Percentiles rank a stretch among this genome's conserved stretches.
phyloP scores from a whole-genome alignment of 2,113 vertebrate species.

The Chionis minor region DNA sequence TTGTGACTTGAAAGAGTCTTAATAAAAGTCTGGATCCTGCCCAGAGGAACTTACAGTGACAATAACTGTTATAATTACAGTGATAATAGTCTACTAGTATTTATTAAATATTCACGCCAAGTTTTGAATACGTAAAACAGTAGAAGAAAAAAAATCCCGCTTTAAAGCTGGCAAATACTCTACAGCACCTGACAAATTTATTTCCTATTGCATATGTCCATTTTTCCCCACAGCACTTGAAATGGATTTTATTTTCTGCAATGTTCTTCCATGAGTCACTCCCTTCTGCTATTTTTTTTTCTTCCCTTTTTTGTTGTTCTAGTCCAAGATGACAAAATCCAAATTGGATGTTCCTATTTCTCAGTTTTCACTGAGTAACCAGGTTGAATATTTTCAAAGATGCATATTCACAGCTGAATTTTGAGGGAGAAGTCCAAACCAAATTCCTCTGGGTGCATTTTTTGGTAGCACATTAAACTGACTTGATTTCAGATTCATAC shows the following conservation, averaged over 20 bases:
- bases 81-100: background rate
- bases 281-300: background rate
- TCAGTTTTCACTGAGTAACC: background rate
- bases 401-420: background rate
- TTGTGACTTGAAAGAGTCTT: background rate
- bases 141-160: background rate
- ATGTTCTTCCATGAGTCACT: background rate
- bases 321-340: background rate
- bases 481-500: background rate
- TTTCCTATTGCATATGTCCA: background rate
- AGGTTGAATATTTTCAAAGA: background rate
- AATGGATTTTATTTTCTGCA: background rate
- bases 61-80: background rate
- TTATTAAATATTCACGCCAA: background rate
- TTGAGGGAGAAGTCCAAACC: background rate
- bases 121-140: background rate
- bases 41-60: background rate
- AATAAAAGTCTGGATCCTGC: background rate
- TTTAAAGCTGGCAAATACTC: background rate
- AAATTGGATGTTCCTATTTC: background rate
- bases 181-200: background rate
- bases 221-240: background rate
- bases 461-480: background rate
- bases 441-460: background rate
- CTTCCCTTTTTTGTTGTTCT: background rate